Evolutionary conservation across 2,888 invertebrate species (phyloP).

Genomic region (Heteromurus nitidus): DNA sequence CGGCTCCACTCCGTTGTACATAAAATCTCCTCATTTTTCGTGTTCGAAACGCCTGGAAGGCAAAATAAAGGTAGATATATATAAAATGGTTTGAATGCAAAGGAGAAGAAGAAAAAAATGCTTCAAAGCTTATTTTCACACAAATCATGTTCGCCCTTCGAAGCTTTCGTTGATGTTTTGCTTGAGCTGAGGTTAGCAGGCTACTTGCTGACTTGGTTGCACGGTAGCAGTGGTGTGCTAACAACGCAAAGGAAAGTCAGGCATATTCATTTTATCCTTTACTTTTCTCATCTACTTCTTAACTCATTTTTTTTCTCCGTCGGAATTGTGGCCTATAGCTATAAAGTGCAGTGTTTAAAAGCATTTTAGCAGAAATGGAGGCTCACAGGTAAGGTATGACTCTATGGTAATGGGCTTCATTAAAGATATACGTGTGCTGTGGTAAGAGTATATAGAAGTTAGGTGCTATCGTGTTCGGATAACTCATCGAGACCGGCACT

Average conservation of each 20-base stretch:
- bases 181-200: constrained; percentile 38
- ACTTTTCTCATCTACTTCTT: no score
- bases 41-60: constrained; percentile 37
- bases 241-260: not conserved
- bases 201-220: constrained; percentile 15
- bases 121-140: constrained; percentile 59
- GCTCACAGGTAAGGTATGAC: no score
- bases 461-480: no score
- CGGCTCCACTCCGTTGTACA: not conserved
- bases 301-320: no score
- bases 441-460: no score
- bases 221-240: not conserved
- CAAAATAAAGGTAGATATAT: constrained; percentile 38
- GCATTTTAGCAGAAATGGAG: no score
- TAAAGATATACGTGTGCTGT: no score
- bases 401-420: no score
- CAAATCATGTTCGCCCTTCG: constrained; percentile 57
- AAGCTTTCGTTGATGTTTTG: constrained; percentile 32
- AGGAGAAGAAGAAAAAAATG: constrained; percentile 13
- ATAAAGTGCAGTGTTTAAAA: no score
- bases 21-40: constrained; percentile 15
- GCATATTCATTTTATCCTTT: no score
- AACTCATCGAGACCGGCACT: no score
- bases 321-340: no score
- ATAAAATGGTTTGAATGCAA: constrained; percentile 16